Evolutionary conservation across 2,888 invertebrate species (phyloP), one percentile per base, ranked within the genome.

Genomic region (Rhogogaster chlorosoma): DNA sequence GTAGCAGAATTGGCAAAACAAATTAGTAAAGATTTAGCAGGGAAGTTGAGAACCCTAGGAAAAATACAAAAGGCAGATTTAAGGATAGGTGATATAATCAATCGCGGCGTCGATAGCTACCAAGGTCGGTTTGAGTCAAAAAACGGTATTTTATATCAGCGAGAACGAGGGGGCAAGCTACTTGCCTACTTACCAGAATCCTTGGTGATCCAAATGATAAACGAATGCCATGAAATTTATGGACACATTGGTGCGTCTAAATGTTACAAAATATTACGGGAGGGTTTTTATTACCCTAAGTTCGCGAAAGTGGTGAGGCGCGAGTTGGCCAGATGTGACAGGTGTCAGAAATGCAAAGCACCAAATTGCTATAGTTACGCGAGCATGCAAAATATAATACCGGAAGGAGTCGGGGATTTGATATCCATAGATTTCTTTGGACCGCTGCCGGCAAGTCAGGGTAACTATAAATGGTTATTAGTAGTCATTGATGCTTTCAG

Each of bases 401-500:
- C 84, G 0, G 49, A 36, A 0, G 29, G 45, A 53, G 73, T 77
- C 0, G 45, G 78, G 1, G 78, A 78, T 26, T 36, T 84, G 0
- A 7, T 84, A 1, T 77, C 84, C 1, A 18, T 84, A 2, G 84
- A 84, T 18, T 80, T 75, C 61, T 85, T 64, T 83, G 73, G 67
- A 6, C 85, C 83, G 67, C 29, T 85, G 10, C 83, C 85, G 18
- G 9, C 70, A 32, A 61, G 70, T 18, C 78, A 71, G 67, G 78
- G 71, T 18, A 38, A 45, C 10, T 75, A 42, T 15, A 70, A 64
- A 53, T 73, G 53, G 10, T 61, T 84, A 1, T 10, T 84, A 1
- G 84, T 61, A 7, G 67, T 36, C 0, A 84, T 84, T 0, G 84
- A 84, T n/a, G 84, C 71, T 0, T n/a, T n/a, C n/a, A n/a, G n/a